phyloP scores from a whole-genome alignment of 2,113 vertebrate species.

The Propithecus coquereli region DNA sequence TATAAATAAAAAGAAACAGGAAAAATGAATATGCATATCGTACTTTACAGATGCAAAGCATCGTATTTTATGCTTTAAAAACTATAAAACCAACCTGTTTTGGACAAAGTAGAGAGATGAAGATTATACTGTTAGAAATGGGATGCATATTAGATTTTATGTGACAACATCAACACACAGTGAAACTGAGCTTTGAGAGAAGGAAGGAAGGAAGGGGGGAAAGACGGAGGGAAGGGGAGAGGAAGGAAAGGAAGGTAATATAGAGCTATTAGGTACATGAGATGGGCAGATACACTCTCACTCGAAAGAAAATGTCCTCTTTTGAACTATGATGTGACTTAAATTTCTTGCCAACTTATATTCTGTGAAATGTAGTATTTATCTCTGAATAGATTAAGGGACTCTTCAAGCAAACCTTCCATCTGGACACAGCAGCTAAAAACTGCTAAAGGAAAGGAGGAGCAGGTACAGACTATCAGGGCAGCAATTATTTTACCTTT shows the following conservation, averaged over 20 bases:
- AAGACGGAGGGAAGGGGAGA: neutral
- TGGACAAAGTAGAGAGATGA: neutral
- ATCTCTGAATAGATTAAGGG: conserved; percentile 67
- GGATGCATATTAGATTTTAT: neutral
- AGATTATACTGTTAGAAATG: neutral
- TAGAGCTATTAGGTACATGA: neutral
- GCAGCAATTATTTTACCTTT: conserved; percentile 74
- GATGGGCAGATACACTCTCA: neutral
- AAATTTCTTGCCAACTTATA: neutral
- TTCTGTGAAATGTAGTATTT: conserved; percentile 44
- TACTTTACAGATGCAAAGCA: neutral
- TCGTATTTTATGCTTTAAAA: conserved; percentile 18
- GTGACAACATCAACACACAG: neutral
- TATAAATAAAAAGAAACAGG: neutral
- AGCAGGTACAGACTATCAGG: conserved; percentile 37
- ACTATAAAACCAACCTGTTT: neutral
- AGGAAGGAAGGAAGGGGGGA: neutral
- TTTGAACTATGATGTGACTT: neutral
- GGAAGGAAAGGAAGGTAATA: no score
- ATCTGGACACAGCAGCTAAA: conserved; percentile 69
- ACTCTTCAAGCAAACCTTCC: conserved; percentile 65
- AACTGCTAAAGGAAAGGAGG: conserved; percentile 49
- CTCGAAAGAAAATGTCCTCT: neutral
- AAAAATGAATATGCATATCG: neutral
- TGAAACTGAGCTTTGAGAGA: neutral